Evolutionary conservation across 2,888 invertebrate species (phyloP).

Genomic region (Calameuta idolon): DNA sequence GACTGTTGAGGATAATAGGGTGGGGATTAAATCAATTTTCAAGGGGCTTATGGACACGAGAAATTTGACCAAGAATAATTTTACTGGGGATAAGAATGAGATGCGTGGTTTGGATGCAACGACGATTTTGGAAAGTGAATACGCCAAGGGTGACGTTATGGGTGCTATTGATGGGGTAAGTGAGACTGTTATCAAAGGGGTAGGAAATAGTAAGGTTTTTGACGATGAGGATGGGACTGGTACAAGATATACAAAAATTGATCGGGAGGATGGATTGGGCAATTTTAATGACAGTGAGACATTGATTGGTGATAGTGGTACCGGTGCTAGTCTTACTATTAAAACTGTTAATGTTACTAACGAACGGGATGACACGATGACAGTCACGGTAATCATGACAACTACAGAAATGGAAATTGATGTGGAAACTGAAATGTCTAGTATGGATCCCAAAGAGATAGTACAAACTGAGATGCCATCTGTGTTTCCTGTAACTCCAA

Average conservation of each 20-base stretch:
- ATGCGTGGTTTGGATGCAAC: neutral
- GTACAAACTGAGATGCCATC: slow-evolving; percentile 28
- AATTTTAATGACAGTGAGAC: slow-evolving; percentile 3
- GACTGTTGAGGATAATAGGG: neutral
- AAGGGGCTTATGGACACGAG: neutral
- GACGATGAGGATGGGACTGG: neutral
- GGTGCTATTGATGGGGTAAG: neutral
- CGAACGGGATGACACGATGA: neutral
- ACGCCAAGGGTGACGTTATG: neutral
- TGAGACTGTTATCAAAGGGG: neutral
- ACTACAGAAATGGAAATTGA: slow-evolving; percentile 19
- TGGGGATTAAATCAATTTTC: neutral
- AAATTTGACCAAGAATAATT: neutral
- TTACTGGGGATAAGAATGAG: neutral
- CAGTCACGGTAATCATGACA: slow-evolving; percentile 8
- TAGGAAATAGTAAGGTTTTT: neutral
- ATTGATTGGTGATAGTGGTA: neutral
- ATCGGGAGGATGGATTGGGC: neutral
- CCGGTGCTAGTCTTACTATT: neutral
- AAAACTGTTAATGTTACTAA: neutral
- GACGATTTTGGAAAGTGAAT: neutral
- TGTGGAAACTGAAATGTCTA: neutral
- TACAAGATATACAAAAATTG: neutral
- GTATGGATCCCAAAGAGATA: slow-evolving; percentile 18
- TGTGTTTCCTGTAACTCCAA: slow-evolving; percentile 52